Conservation (phyloP, 53 echinoderm and acorn worm genomes). For the Zoroaster sp. region DNA sequence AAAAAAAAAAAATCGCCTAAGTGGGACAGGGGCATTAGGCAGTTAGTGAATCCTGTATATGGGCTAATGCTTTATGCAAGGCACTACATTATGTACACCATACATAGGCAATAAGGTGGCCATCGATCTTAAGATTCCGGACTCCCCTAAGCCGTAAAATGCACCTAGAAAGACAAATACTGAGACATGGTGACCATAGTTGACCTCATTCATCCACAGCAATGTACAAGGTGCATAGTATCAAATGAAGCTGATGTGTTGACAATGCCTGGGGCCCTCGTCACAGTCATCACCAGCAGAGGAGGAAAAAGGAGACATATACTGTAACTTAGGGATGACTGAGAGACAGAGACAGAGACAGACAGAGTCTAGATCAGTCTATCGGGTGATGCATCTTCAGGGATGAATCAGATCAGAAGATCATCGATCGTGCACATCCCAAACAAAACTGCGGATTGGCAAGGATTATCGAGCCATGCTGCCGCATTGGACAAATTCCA, state of each 20-base stretch:
- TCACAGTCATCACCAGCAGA: not conserved
- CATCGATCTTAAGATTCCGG: not conserved
- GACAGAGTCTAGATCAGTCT: not conserved
- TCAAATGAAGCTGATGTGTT: slow-evolving; percentile 5
- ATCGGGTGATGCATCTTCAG: too few species aligned
- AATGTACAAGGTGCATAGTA: not conserved
- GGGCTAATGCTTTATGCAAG: too few species aligned
- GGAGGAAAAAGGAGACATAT: not conserved
- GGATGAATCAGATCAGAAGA: not conserved
- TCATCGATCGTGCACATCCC: not conserved
- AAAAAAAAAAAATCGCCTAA: too few species aligned
- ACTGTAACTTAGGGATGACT: not conserved
- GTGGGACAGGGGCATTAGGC: too few species aligned
- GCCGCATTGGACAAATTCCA: not conserved
- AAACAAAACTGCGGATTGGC: not conserved
- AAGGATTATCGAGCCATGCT: not conserved
- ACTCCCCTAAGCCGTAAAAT: not conserved
- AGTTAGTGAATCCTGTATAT: too few species aligned
- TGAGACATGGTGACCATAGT: not conserved
- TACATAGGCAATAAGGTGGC: too few species aligned
- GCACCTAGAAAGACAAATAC: not conserved
- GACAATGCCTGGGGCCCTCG: not conserved
- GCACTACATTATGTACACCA: too few species aligned
- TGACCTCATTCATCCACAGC: not conserved
- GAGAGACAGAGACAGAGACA: not conserved